Evolutionary conservation across 2,113 vertebrate genomes (phyloP), one percentile per base, ranked within the genome.

Genomic region (Eidolon helvum): DNA sequence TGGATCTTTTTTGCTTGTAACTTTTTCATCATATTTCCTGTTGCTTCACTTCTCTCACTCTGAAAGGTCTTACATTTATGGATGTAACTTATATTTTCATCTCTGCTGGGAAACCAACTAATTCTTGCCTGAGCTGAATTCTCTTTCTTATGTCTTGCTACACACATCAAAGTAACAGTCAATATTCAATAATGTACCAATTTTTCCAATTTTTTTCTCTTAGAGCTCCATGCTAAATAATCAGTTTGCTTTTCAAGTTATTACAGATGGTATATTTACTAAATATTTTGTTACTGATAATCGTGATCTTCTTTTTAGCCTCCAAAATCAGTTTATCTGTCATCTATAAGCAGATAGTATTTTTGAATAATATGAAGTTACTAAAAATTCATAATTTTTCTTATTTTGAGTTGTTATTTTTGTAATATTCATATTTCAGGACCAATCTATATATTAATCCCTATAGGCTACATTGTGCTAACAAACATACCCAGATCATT

Each of bases 211-310:
- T 21, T 61, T 53, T 40, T 53, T 74, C 48, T 82, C 28, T 50
- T 74, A 35, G 9, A 90, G 5, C 28, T 90, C 26, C 5, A 77
- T 1, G 18, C 10, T 61, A 33, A 85, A 21, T 50, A 79, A 78
- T 69, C 35, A 63, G 85, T 90, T 65, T 92, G 26, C 16, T 74
- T 74, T 80, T 61, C 50, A 86, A 89, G 28, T 93, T 95, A 50
- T 30, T 40, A 3, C 65, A 65, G 11, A 4, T 1, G 72, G 16
- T 10, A 79, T 3, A 45, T 66, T 50, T 90, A 53, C 19, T 68
- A 90, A 93, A 93, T 86, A 85, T 68, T 53, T 85, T 66, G 5
- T 57, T 74, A 30, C 21, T 95, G 24, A 89, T 82, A 82, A 53
- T 65, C 0, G 7, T 38, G 21, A 35, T 45, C 14, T 50, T 28